Percentiles rank a stretch among this genome's conserved stretches.
phyloP scores from a whole-genome alignment of 23 tunicate species.

The Halocynthia aurantium region DNA sequence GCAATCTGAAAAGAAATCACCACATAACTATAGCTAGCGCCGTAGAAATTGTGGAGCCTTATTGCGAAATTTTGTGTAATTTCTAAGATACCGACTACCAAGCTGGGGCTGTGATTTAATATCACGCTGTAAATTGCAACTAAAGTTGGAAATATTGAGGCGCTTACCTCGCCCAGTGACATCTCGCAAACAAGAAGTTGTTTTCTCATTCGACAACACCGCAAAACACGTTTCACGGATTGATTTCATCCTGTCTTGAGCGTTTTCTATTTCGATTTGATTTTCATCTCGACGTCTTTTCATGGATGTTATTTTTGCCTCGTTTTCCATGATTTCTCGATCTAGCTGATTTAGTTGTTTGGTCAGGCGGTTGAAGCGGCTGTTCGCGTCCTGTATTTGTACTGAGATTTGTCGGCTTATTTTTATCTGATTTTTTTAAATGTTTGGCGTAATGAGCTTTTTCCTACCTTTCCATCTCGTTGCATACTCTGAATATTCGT shows the following conservation, averaged over 20 bases:
- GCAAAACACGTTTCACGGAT: neutral
- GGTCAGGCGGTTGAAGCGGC: neutral
- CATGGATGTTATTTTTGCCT: neutral
- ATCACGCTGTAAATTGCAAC: no score
- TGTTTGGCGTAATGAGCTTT: no score
- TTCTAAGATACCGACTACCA: no score
- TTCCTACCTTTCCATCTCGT: no score
- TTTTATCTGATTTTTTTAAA: no score
- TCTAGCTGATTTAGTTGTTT: neutral
- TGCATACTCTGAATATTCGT: no score
- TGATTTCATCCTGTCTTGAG: neutral
- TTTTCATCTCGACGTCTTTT: neutral
- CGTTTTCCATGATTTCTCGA: neutral
- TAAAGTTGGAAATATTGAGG: no score
- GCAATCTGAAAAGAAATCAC: constrained; percentile 22
- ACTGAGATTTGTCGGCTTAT: neutral
- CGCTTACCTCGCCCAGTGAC: constrained; percentile 18
- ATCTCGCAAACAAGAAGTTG: constrained; percentile 4
- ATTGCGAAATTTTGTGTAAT: no score
- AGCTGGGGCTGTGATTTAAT: no score
- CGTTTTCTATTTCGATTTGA: neutral
- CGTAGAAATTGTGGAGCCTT: neutral
- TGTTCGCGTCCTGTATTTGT: neutral
- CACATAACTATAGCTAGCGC: neutral
- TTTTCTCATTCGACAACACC: neutral